Evolutionary conservation across 2,113 vertebrate species (phyloP), one percentile per base, ranked within the genome.

Genomic region (Chaenocephalus aceratus): DNA sequence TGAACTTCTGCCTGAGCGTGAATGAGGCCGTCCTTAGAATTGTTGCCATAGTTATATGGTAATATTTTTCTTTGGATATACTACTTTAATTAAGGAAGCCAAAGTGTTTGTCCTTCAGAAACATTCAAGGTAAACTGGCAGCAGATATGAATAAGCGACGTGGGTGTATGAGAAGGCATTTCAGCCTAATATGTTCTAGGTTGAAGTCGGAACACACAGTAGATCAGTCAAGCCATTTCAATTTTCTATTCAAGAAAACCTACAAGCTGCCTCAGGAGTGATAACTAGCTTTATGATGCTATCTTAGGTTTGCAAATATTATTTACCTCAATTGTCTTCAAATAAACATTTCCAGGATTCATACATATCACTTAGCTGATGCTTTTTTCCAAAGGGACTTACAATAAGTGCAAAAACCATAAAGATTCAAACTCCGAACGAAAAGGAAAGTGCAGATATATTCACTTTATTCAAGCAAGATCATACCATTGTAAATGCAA

Each of bases 11-110:
- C 84, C 98, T 99, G 91, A 99, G 98, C 79, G 91, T 99, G 83
- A 99, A 99, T 0, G 98, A 99, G 89, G 97, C 97, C 0, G 97
- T 99, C 84, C 96, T 99, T 87, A 97, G 96, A 93, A 99, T 99
- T 3, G 97, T 99, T 46, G 97, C 97, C 0, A 97, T 99, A 62
- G 95, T 98, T 49, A 98, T 97, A 84, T 99, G 98, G 98, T 99
- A 91, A 95, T 94, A 26, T 21, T 23, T 13, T 13, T 60, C 48
- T 36, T 59, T n/a, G 3, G 18, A 52, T 6, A 15, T 0, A 14
- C 36, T 52, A 4, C 14, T 74, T 48, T 23, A 18, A 9, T 81
- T 21, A 3, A 49, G 14, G 21, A 65, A 45, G 9, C 6, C 7
- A 15, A 30, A 21, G 18, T 41, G 13, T 45, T 62, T 45, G 1